Conservation (phyloP, 2,888 invertebrate species). For the Eledona agricola region DNA sequence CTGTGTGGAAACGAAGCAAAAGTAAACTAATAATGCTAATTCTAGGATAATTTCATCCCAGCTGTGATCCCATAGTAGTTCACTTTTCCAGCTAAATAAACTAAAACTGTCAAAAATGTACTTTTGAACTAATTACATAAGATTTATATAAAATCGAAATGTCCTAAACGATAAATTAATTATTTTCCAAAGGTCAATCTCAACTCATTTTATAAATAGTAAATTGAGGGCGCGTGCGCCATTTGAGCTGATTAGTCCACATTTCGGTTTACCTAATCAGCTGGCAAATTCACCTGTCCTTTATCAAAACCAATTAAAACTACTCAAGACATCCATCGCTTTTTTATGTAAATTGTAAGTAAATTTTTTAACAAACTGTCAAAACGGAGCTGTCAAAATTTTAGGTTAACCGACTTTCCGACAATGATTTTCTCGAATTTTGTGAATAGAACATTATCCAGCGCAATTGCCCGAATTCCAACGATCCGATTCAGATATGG, state of each 20-base stretch:
- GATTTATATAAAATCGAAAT: background rate
- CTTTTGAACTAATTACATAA: no score
- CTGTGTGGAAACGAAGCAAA: no score
- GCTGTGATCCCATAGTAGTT: no score
- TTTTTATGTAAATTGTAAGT: conserved; percentile 7
- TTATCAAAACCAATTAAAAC: background rate
- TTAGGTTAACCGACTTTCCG: conserved; percentile 30
- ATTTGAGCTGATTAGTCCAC: background rate
- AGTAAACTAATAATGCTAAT: no score
- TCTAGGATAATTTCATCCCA: no score
- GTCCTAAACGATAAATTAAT: background rate
- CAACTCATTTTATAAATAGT: conserved; percentile 4
- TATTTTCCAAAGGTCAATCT: conserved; percentile 9
- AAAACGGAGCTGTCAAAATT: conserved; percentile 1
- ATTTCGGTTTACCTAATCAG: conserved; percentile 30
- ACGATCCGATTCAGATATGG: conserved; percentile 59
- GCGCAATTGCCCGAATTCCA: conserved; percentile 46
- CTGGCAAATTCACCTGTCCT: conserved; percentile 3
- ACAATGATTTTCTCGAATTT: conserved; percentile 33
- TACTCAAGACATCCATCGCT: no score
- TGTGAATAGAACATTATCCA: conserved; percentile 48
- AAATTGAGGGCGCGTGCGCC: conserved; percentile 12
- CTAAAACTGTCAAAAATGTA: no score
- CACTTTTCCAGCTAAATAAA: no score
- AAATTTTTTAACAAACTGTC: conserved; percentile 2